Conservation (phyloP, 1,140 invertebrate genomes). For the Neoseiulus cucumeris region DNA sequence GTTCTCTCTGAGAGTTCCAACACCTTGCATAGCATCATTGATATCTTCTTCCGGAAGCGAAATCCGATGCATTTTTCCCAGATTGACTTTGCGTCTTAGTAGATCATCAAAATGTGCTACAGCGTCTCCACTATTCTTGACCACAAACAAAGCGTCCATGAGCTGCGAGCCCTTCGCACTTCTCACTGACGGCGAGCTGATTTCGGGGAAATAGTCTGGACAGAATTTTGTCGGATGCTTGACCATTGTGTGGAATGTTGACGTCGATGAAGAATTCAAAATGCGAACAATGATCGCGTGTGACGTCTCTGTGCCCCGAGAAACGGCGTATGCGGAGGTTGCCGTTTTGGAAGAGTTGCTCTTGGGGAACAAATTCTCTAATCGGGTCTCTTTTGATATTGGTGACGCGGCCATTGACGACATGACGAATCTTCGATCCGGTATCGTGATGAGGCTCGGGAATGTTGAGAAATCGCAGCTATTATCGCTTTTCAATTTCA, state of each 20-base stretch:
- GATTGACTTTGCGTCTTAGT: neutral
- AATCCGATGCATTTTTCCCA: neutral
- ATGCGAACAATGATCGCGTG: neutral
- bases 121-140: neutral
- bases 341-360: neutral
- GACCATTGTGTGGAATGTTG: neutral
- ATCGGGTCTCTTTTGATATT: neutral
- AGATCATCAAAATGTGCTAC: slow-evolving; percentile 1
- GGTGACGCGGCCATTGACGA: neutral
- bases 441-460: neutral
- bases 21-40: neutral
- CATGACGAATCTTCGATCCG: neutral
- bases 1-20: neutral
- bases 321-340: neutral
- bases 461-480: neutral
- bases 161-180: neutral
- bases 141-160: neutral
- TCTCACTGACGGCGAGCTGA: neutral
- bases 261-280: neutral
- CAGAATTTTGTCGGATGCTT: neutral
- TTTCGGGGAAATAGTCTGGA: neutral
- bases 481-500: neutral
- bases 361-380: neutral
- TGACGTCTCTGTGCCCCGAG: neutral
- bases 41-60: neutral